Conservation (phyloP, 1,140 invertebrate species). For the Sycophaga agraensis region DNA sequence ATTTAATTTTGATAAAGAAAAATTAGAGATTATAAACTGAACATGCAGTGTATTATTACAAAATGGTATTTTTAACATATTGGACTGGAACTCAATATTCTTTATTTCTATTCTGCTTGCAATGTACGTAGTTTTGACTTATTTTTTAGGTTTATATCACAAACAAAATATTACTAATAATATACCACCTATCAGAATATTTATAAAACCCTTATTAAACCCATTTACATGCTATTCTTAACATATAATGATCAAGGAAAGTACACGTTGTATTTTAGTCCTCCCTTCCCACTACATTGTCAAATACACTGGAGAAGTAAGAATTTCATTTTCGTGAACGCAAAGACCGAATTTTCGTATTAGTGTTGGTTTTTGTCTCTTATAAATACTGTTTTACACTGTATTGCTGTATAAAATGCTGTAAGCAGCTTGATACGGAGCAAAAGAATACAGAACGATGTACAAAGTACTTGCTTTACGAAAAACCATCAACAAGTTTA, state of each 20-base stretch:
- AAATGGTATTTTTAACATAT: slow-evolving; percentile 3
- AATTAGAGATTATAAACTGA: neutral
- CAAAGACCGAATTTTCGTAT: neutral
- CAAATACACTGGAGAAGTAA: neutral
- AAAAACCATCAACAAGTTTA: slow-evolving; percentile 6
- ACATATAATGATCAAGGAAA: slow-evolving; percentile 7
- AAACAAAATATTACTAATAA: slow-evolving; percentile 8
- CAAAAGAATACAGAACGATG: slow-evolving; percentile 26
- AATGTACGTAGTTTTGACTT: neutral
- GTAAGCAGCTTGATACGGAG: slow-evolving; percentile 12
- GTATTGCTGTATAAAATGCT: slow-evolving; percentile 21
- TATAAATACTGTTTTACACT: slow-evolving; percentile 31
- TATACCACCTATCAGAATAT: slow-evolving; percentile 16
- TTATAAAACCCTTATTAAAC: slow-evolving; percentile 25
- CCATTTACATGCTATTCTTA: slow-evolving; percentile 21
- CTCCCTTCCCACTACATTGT: neutral
- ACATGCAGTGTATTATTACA: slow-evolving; percentile 9
- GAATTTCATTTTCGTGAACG: neutral
- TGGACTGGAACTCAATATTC: neutral
- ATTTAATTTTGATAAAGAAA: slow-evolving; percentile 12
- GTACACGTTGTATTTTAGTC: slow-evolving; percentile 3
- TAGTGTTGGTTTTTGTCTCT: slow-evolving; percentile 11
- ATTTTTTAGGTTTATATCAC: slow-evolving; percentile 3
- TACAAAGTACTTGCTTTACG: slow-evolving; percentile 28
- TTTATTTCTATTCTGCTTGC: neutral